A percentile compares a stretch with the other conserved stretches of the same genome.
These are phyloP conservation scores for Ophion ellenae DNA, from an alignment of 2,888 invertebrate genomes.

Conservation along the genomic window DNA sequence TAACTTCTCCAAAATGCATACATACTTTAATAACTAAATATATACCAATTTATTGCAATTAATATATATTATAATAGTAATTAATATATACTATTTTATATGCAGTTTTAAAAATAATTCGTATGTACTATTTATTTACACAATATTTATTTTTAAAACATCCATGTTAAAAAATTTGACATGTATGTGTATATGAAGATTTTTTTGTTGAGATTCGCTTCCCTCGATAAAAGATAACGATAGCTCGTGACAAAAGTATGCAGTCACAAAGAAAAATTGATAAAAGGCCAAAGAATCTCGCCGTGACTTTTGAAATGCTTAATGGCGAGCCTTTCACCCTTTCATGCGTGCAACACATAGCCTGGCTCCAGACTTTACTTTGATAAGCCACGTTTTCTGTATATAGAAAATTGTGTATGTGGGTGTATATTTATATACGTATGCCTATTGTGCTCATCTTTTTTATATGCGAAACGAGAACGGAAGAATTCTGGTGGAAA, in stretches of 20 bases:
- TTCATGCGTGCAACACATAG: not conserved
- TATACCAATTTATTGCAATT: too few relatives aligned
- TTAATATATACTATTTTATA: too few relatives aligned
- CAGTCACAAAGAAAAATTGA: constrained; percentile 3
- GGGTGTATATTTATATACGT: not conserved
- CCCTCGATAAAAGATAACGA: not conserved
- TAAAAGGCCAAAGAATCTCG: constrained; percentile 8
- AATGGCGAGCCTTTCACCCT: constrained; percentile 6
- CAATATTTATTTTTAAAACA: too few relatives aligned
- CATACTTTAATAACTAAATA: too few relatives aligned
- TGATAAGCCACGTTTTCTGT: constrained; percentile 21
- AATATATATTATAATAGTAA: too few relatives aligned
- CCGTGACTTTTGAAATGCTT: not conserved
- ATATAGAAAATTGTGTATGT: not conserved
- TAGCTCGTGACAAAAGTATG: constrained; percentile 4
- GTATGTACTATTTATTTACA: too few relatives aligned
- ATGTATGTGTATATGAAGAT: not conserved
- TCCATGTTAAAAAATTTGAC: not conserved
- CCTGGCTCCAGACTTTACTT: constrained; percentile 15
- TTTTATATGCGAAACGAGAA: not conserved
- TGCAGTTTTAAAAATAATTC: too few relatives aligned
- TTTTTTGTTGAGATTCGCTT: not conserved
- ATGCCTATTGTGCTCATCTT: not conserved
- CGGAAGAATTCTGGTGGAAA: too few relatives aligned
- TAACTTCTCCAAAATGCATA: too few relatives aligned